Conservation (phyloP, 1,140 invertebrate genomes). For the Drosophila sechellia region DNA sequence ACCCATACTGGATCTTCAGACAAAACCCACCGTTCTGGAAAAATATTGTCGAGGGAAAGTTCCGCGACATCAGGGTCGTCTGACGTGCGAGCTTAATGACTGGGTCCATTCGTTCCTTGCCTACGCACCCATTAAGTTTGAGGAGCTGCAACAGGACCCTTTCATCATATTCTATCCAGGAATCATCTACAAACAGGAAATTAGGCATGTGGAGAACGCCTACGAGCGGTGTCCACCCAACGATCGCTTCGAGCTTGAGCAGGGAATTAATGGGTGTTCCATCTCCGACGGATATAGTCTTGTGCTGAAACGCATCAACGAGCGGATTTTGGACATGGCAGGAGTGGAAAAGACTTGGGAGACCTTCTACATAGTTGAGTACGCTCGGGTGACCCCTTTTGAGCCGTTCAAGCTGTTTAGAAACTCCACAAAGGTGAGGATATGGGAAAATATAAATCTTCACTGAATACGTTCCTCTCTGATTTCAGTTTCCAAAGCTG, state of each 20-base stretch:
- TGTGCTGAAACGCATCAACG: not conserved
- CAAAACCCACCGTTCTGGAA: not conserved
- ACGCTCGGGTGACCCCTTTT: slow-evolving; percentile 6
- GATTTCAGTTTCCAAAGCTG: slow-evolving; percentile 17
- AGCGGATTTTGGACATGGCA: slow-evolving; percentile 42
- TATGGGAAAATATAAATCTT: not conserved
- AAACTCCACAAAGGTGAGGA: not conserved
- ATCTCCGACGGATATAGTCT: slow-evolving; percentile 31
- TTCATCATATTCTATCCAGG: slow-evolving; percentile 94
- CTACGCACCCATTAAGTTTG: slow-evolving; percentile 94
- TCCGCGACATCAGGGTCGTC: slow-evolving; percentile 29
- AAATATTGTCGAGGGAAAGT: slow-evolving; percentile 14
- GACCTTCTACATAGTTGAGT: slow-evolving; percentile 22
- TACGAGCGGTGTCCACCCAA: slow-evolving; percentile 9
- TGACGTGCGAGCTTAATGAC: slow-evolving; percentile 91
- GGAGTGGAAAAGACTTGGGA: not conserved
- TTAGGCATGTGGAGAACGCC: slow-evolving; percentile 90
- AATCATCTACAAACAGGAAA: slow-evolving; percentile 94
- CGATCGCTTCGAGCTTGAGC: not conserved
- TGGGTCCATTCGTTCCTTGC: slow-evolving; percentile 90
- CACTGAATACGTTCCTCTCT: not conserved
- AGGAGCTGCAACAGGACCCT: slow-evolving; percentile 93
- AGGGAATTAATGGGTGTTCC: slow-evolving; percentile 33
- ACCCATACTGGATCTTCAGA: not conserved
- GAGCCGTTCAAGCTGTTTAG: slow-evolving; percentile 14